Percentiles rank a stretch among this genome's conserved stretches.
Conservation (phyloP, 53 echinoderm and acorn worm species). For the Astropecten irregularis region DNA sequence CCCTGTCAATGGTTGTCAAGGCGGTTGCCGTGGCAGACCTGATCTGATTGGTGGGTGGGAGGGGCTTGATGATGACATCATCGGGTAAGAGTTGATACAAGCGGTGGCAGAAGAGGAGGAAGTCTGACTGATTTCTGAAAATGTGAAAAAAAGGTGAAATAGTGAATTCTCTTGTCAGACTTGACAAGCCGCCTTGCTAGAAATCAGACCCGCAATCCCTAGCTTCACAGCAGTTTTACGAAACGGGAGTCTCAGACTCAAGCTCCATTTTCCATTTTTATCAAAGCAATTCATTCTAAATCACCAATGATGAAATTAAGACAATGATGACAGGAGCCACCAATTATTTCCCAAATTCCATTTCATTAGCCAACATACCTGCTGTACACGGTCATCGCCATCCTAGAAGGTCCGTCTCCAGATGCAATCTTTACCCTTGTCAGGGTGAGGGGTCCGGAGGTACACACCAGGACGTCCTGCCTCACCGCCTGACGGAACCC, state of each 20-base stretch:
- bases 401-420: not conserved
- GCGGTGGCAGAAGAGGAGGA: constrained; percentile 52
- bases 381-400: constrained; percentile 19
- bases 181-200: not conserved
- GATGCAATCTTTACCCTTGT: constrained; percentile 21
- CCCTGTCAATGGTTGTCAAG: constrained; percentile 38
- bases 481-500: not conserved
- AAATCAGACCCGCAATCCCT: not conserved
- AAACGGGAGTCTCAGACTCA: too few species aligned
- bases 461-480: constrained; percentile 3
- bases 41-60: constrained; percentile 25
- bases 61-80: constrained; percentile 53
- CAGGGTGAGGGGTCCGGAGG: not conserved
- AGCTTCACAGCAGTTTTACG: not conserved
- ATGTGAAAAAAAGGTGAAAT: too few species aligned
- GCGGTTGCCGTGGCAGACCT: constrained; percentile 15
- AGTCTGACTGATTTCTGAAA: constrained; percentile 48
- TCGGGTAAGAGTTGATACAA: constrained; percentile 54
- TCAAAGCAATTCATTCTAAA: too few species aligned
- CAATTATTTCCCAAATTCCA: too few species aligned
- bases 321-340: too few species aligned
- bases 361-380: constrained; percentile 30
- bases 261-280: too few species aligned
- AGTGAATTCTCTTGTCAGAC: not conserved
- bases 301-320: too few species aligned